Evolutionary conservation across 2,888 invertebrate genomes (phyloP).

Genomic region (Drosophila prolongata): DNA sequence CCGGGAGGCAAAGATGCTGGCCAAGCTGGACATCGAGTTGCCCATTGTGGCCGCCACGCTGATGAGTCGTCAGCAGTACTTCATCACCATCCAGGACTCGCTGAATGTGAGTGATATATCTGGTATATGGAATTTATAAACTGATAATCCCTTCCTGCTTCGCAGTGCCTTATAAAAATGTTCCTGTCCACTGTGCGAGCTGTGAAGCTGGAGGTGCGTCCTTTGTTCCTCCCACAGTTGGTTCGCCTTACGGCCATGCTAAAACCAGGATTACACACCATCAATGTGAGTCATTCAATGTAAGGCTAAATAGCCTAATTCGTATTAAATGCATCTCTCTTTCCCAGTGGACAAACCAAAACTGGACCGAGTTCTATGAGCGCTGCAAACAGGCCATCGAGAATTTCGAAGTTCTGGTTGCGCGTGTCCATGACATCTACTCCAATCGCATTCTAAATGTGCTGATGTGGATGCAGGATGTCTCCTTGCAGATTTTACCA

Average conservation of each 20-base stretch:
- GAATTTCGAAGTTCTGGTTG: constrained; percentile 90
- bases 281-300: constrained; percentile 85
- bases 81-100: constrained; percentile 90
- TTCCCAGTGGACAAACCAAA: constrained; percentile 91
- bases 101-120: constrained; percentile 86
- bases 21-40: constrained; percentile 92
- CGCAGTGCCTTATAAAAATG: constrained; percentile 90
- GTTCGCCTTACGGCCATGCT: constrained; percentile 92
- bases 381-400: constrained; percentile 91
- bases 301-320: background rate
- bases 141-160: constrained; percentile 1
- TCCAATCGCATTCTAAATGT: constrained; percentile 95
- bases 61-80: constrained; percentile 91
- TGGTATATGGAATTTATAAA: background rate
- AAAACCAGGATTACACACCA: constrained; percentile 91
- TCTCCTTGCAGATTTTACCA: constrained; percentile 92
- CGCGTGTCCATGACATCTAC: constrained; percentile 95
- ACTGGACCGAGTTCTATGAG: constrained; percentile 92
- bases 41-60: constrained; percentile 93
- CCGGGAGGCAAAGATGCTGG: constrained; percentile 93
- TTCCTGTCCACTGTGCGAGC: constrained; percentile 89
- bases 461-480: constrained; percentile 93
- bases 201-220: constrained; percentile 95
- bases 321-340: too few species aligned
- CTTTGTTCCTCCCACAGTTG: constrained; percentile 94